Conservation (phyloP, 2,797 vertebrate species). For the Tauraco hartlaubi region DNA sequence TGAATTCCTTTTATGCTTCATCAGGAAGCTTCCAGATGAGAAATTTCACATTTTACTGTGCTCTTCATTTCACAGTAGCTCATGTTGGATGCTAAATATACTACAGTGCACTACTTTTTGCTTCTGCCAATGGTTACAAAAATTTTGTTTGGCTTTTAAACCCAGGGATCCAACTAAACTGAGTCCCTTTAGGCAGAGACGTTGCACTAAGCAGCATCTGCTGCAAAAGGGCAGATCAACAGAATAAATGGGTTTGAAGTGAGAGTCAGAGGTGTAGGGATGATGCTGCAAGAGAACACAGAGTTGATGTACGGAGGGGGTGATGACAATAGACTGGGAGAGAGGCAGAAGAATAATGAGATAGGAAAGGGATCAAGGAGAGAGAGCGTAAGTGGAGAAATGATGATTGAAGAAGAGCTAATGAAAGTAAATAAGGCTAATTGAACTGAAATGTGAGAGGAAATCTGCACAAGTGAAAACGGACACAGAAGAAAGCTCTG, state of each 20-base stretch:
- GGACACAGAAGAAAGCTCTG: neutral
- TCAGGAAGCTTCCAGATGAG: slow-evolving; percentile 1
- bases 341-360: neutral
- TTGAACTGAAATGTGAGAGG: neutral
- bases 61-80: neutral
- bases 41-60: neutral
- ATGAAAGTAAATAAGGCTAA: neutral
- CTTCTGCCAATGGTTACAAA: neutral
- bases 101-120: neutral
- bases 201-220: neutral
- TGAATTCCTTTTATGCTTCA: slow-evolving; percentile 22
- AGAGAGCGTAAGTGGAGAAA: neutral
- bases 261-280: neutral
- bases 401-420: neutral
- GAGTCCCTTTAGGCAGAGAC: neutral
- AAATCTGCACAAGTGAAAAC: neutral
- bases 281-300: fast-evolving
- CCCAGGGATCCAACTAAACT: neutral
- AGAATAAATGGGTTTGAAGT: neutral
- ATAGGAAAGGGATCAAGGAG: neutral
- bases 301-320: neutral
- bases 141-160: neutral
- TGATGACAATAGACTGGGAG: neutral
- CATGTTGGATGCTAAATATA: neutral
- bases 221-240: neutral